A percentile compares a stretch with the other conserved stretches of the same genome.
Evolutionary conservation across 2,113 vertebrate species (phyloP).

Genomic region (Merops nubicus): DNA sequence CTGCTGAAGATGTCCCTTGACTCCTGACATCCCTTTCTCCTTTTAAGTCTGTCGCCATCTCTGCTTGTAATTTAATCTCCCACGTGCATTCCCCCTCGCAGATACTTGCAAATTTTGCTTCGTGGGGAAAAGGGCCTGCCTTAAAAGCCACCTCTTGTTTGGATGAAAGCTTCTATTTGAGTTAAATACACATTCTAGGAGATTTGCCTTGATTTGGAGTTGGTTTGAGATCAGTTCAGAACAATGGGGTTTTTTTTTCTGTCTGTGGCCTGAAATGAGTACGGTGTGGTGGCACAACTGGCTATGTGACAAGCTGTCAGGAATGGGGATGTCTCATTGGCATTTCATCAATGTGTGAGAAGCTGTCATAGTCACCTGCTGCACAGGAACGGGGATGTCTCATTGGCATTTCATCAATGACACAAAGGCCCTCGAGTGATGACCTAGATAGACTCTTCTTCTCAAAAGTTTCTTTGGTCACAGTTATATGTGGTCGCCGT

Average conservation of each 20-base stretch:
- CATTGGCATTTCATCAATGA: accelerated
- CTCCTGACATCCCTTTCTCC: not conserved
- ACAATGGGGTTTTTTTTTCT: not conserved
- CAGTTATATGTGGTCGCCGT: not conserved
- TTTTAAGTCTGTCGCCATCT: not conserved
- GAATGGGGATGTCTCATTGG: not conserved
- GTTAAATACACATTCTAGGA: not conserved
- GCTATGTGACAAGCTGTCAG: not conserved
- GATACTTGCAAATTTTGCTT: not conserved
- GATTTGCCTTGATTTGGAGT: not conserved
- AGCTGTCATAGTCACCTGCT: not conserved
- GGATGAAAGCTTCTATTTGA: not conserved
- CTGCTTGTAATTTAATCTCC: not conserved
- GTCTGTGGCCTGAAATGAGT: not conserved
- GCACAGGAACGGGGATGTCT: not conserved
- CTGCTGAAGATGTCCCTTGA: not conserved
- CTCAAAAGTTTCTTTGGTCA: not conserved
- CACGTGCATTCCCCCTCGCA: accelerated
- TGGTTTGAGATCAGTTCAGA: not conserved
- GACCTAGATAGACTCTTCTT: not conserved
- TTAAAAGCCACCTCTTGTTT: not conserved
- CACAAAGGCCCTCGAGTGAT: not conserved
- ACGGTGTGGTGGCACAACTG: not conserved
- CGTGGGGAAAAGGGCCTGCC: not conserved
- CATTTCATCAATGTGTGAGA: accelerated